phyloP scores from a whole-genome alignment of 2,113 vertebrate genomes.

The Alces alces region DNA sequence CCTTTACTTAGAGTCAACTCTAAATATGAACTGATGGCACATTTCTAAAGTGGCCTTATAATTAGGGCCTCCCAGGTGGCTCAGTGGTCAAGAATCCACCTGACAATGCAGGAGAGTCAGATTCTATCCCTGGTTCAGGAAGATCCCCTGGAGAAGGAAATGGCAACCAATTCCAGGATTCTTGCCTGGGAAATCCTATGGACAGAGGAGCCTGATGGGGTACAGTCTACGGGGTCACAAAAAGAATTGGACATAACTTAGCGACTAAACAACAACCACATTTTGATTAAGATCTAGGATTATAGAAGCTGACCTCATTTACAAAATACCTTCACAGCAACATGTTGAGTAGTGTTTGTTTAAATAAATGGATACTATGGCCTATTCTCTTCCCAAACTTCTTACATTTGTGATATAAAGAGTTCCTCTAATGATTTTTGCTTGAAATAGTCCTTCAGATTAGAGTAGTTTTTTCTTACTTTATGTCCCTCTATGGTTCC shows the following conservation, averaged over 20 bases:
- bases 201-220: not conserved
- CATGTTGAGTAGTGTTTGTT: not conserved
- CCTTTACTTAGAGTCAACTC: not conserved
- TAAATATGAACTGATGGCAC: not conserved
- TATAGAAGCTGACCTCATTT: not conserved
- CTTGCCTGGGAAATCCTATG: not conserved
- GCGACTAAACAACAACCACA: accelerated
- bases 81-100: not conserved
- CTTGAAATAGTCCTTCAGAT: conserved; percentile 11
- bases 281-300: not conserved
- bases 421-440: conserved; percentile 14
- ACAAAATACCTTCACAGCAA: not conserved
- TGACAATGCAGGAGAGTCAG: not conserved
- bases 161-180: not conserved
- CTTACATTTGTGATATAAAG: not conserved
- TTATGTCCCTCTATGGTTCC: not conserved
- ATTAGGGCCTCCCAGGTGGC: not conserved
- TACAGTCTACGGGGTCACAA: not conserved
- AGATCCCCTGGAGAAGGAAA: not conserved
- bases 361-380: not conserved
- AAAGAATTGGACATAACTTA: not conserved
- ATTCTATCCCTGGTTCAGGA: not conserved
- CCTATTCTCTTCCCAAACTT: not conserved
- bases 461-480: not conserved
- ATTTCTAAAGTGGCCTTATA: not conserved